Evolutionary conservation across 2,888 invertebrate genomes (phyloP).

Genomic region (Ennomos quercinarius): DNA sequence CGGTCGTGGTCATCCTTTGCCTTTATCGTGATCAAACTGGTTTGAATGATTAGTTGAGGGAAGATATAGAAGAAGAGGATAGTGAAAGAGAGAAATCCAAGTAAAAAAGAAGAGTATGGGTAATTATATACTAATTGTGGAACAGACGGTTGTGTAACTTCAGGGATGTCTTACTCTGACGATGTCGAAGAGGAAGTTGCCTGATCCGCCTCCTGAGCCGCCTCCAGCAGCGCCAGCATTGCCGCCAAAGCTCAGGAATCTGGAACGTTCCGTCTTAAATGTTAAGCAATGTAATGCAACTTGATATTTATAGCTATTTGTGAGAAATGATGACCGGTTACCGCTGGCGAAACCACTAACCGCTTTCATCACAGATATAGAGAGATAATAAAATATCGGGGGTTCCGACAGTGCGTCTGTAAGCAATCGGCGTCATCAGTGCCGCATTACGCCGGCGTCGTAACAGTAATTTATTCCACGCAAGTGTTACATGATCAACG

Average conservation of each 20-base stretch:
- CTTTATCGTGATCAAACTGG: no score
- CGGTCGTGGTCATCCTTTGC: no score
- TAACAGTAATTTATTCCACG: slow-evolving; percentile 48
- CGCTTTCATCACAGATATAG: slow-evolving; percentile 14
- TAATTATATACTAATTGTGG: neutral
- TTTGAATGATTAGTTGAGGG: no score
- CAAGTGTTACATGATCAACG: slow-evolving; percentile 52
- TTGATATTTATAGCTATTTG: slow-evolving; percentile 14
- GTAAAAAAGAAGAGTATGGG: neutral
- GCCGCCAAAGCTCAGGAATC: slow-evolving; percentile 88
- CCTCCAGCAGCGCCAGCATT: slow-evolving; percentile 77
- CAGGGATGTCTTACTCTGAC: slow-evolving; percentile 90
- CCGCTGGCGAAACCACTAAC: slow-evolving; percentile 14
- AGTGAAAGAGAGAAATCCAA: neutral
- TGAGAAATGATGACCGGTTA: slow-evolving; percentile 9
- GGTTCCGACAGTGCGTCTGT: slow-evolving; percentile 18
- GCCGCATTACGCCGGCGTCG: slow-evolving; percentile 37
- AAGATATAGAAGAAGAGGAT: no score
- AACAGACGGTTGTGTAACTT: slow-evolving; percentile 8
- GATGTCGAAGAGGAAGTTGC: slow-evolving; percentile 95
- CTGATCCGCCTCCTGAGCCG: slow-evolving; percentile 89
- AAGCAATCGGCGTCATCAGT: slow-evolving; percentile 21
- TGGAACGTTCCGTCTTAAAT: slow-evolving; percentile 45
- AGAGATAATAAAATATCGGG: slow-evolving; percentile 16
- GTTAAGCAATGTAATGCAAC: slow-evolving; percentile 10